These are phyloP conservation scores for Heliangelus exortis DNA, from an alignment of 2,797 vertebrate species.

Conservation along the genomic window DNA sequence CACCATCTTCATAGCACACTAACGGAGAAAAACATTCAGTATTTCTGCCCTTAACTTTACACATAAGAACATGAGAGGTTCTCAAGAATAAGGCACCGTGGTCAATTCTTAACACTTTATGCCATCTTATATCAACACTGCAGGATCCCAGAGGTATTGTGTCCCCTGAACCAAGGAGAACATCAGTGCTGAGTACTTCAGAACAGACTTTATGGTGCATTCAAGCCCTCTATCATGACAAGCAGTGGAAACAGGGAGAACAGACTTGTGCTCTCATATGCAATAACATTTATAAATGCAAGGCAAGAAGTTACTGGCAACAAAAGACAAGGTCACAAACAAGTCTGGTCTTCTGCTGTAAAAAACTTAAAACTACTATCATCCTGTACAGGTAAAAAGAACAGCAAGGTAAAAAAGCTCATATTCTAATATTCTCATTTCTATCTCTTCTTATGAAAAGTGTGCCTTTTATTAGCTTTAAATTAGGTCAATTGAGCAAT, in stretches of 20 bases:
- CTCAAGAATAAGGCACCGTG: neutral
- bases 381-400: neutral
- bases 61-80: neutral
- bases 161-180: neutral
- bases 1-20: neutral
- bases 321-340: neutral
- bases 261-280: neutral
- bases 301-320: neutral
- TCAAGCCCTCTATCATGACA: neutral
- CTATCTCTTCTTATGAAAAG: conserved; percentile 1
- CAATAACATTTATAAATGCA: neutral
- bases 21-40: neutral
- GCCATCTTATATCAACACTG: neutral
- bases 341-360: neutral
- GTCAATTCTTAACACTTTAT: neutral
- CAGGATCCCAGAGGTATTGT: neutral
- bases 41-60: neutral
- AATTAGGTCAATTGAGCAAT: conserved; percentile 8
- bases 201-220: neutral
- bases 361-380: neutral
- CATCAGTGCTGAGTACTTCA: neutral
- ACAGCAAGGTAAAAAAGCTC: neutral
- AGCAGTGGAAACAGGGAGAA: neutral
- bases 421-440: conserved; percentile 14
- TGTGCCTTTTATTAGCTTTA: conserved; percentile 38